These are phyloP conservation scores for Ochropleura leucogaster DNA, from an alignment of 2,888 invertebrate species.

Conservation along the genomic window DNA sequence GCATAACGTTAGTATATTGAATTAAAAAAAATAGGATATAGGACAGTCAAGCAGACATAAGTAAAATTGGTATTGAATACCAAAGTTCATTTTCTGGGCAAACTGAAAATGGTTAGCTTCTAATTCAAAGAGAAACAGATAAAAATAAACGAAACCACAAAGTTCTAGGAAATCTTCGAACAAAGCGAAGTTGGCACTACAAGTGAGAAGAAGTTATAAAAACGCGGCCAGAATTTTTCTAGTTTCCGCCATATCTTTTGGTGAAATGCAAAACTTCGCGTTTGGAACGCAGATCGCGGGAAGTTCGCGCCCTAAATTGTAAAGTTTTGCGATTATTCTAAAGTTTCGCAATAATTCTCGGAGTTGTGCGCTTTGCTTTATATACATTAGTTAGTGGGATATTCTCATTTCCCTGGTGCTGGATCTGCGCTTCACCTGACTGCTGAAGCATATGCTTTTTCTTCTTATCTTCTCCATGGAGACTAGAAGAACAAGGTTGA, in stretches of 20 bases:
- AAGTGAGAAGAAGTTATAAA: constrained; percentile 49
- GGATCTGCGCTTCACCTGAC: constrained; percentile 20
- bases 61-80: background rate
- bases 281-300: constrained; percentile 38
- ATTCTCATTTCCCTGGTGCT: constrained; percentile 47
- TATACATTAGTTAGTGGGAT: constrained; percentile 55
- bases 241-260: constrained; percentile 56
- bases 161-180: constrained; percentile 18
- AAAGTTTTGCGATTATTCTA: constrained; percentile 67
- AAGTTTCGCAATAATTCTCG: constrained; percentile 66
- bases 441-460: background rate
- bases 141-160: constrained; percentile 1
- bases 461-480: background rate
- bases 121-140: background rate
- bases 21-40: background rate
- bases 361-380: constrained; percentile 50
- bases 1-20: constrained; percentile 21
- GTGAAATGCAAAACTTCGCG: constrained; percentile 64
- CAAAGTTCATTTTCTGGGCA: background rate
- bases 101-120: background rate
- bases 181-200: constrained; percentile 36
- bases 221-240: constrained; percentile 51
- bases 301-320: constrained; percentile 67
- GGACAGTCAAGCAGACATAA: background rate
- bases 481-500: background rate